Conservation (phyloP, 2,113 vertebrate species). For the Ceyx margarethae region DNA sequence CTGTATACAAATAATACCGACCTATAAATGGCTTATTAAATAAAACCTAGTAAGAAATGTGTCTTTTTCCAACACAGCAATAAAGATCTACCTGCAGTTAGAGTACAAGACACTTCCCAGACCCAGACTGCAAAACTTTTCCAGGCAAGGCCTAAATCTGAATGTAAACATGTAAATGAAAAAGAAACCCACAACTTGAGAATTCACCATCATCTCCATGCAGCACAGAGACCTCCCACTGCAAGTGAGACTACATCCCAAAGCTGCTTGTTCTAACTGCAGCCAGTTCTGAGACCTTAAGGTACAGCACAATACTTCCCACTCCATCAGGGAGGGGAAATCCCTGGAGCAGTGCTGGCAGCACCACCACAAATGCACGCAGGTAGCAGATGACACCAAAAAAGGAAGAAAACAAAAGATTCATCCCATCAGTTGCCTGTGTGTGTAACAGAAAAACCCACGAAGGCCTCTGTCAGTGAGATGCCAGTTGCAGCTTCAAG, state of each 20-base stretch:
- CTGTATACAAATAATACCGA: slow-evolving; percentile 43
- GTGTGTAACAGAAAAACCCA: slow-evolving; percentile 5
- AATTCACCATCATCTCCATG: not conserved
- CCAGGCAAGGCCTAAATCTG: not conserved
- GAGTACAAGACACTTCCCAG: not conserved
- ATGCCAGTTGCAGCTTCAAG: slow-evolving; percentile 38
- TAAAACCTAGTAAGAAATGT: not conserved
- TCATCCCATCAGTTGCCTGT: not conserved
- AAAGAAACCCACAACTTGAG: not conserved
- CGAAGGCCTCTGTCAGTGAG: not conserved
- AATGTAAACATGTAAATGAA: not conserved
- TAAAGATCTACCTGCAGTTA: not conserved
- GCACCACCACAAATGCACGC: not conserved
- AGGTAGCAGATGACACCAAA: not conserved
- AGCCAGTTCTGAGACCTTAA: not conserved
- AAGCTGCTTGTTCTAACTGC: not conserved
- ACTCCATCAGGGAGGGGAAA: not conserved
- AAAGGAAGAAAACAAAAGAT: not conserved
- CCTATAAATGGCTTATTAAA: not conserved
- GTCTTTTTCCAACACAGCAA: not conserved
- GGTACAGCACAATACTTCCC: not conserved
- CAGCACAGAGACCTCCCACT: not conserved
- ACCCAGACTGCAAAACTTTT: not conserved
- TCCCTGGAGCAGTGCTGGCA: not conserved
- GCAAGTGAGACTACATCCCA: not conserved